Evolutionary conservation across 2,888 invertebrate genomes (phyloP), one percentile per base, ranked within the genome.

Genomic region (Caenorhabditis afra): DNA sequence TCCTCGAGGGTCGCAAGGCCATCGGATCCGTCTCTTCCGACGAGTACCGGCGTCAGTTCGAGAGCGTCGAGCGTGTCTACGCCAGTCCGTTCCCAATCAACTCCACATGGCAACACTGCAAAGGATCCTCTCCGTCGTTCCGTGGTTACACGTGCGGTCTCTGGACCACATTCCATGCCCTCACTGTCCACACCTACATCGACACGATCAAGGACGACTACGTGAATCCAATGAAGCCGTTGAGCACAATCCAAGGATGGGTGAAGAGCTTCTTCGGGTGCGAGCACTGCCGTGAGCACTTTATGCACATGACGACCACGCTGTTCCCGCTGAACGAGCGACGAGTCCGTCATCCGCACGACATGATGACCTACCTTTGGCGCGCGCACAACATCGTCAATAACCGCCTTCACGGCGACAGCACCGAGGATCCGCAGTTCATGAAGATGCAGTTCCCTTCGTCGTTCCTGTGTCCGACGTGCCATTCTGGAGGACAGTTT

Each of bases 101-200:
- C 61, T 84, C 88, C 39, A 82, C 85, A 10, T 89, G 89, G 89
- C 89, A 89, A 59, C 89, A 89, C 73, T 89, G 89, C 65, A 74
- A 83, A 53, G 89, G 89, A 58, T 85, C 80, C 20, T 59, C 75
- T 59, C 91, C 93, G 0, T 92, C 93, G 79, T 94, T 93, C 87
- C 74, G 86, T 58, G 86, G 86, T 18, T 86, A 86, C 79, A 95
- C 96, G 0, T 99, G 98, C 91, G 94, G 96, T 0, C 92, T 99
- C 35, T 99, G 99, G 99, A 94, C 94, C n/a, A 91, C 96, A 85
- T 99, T 97, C 91, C 98, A 99, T 90, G 94, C 94, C 50, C 91
- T 99, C 71, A 95, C 96, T 0, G 95, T 96, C 0, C 94, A 94
- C 90, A 94, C 95, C 12, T 91, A 91, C 70, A 87, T 91, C 49